Percentiles rank a stretch among this genome's conserved stretches.
Conservation (phyloP, 2,888 invertebrate species). For the Megaustenia siamemsis region DNA sequence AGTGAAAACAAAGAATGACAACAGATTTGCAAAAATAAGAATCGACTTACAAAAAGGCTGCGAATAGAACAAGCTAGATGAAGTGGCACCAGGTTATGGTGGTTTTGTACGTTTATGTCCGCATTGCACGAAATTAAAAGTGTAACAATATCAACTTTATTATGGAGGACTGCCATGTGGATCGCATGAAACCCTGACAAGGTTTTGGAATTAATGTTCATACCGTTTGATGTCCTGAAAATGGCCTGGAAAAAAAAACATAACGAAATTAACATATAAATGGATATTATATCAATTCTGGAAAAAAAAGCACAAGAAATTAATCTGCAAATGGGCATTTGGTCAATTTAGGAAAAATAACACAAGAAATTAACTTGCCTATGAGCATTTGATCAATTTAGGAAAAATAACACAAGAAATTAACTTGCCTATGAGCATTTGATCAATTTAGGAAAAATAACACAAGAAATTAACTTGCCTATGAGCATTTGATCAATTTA, state of each 20-base stretch:
- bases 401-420: no score
- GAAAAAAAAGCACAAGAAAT: no score
- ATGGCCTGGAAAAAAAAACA: conserved; percentile 38
- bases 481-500: no score
- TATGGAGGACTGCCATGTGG: conserved; percentile 73
- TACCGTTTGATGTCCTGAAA: conserved; percentile 44
- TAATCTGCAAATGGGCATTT: no score
- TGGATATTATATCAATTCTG: not conserved
- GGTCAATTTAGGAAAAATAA: no score
- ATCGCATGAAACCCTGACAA: conserved; percentile 72
- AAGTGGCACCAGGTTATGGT: conserved; percentile 69
- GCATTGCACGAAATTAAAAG: conserved; percentile 73
- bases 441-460: no score
- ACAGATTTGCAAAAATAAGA: no score
- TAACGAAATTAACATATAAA: not conserved
- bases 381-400: no score
- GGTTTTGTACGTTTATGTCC: conserved; percentile 68
- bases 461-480: no score
- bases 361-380: no score
- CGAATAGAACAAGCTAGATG: conserved; percentile 74
- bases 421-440: no score
- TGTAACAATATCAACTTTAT: conserved; percentile 67
- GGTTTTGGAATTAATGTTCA: conserved; percentile 73
- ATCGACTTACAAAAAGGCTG: conserved; percentile 62
- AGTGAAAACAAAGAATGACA: no score